Base-by-base conservation (phyloP, 37 sponge, comb jelly and placozoan species). In the Amphimedon queenslandica region DNA sequence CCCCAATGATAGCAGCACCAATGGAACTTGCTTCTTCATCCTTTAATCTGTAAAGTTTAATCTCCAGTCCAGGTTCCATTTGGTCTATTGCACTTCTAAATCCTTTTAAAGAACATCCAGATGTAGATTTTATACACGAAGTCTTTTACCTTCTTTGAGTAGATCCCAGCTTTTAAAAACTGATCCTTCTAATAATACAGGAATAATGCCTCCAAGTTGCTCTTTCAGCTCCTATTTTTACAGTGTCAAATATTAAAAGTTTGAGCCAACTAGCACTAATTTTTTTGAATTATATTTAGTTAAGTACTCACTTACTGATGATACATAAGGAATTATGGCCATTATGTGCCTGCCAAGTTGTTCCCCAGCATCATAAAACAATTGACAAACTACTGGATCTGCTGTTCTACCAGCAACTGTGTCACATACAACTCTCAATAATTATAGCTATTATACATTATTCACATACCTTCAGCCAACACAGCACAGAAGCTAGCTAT, bases 401-500 rank as follows among this genome's bases (percentile, higher is more conserved):
- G 25, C 53, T 6, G 39, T 42, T 18, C 30, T 36, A 10, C 24
- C 40, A 25, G 88, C 88, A 76, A 76, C 83, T 87, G 57, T 5
- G 28, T 60, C 28, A 42, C 61, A 64, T 6, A 40, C 39, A 42
- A 20, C 8, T 18, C 13, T 47, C 51, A 47, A 47, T 18, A 13
- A 8, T 18, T 47, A 47, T 47, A 47, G 51, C 51, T 18, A 13
- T 47, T 8, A 8, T 18, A 18, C 51, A 47, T 47, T 8, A 8
- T 18, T 21, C 0, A 42, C 82, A 72, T 37, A 84, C 85, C 33
- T 61, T 71, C 75, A 53, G 98, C 89, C 63, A 97, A 41, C 4
- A 61, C 60, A 29, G 76, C 77, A 68, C 91, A 87, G 23, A 98
- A 71, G 3, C 63, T 71, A 31, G 99, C 96, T 32, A 95, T 80